Evolutionary conservation across 64 coral and sea anemone genomes (phyloP).

Genomic region (Anthopleura sola): DNA sequence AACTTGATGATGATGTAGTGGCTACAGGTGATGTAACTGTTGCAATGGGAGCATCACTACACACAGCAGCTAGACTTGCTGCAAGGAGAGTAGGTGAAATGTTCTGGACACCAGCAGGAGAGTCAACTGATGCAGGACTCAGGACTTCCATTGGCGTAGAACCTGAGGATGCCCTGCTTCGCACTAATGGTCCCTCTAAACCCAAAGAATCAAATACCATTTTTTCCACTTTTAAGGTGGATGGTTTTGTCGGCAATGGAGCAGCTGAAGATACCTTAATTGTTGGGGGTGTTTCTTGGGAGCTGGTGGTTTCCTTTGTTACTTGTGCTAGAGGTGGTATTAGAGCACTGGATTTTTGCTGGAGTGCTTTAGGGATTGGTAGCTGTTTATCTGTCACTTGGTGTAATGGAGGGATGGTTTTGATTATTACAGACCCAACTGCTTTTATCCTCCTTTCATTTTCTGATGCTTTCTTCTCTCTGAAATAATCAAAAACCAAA

Average conservation of each 20-base stretch:
- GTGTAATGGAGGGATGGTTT: background rate
- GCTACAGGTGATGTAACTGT: no score
- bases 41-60: constrained; percentile 33
- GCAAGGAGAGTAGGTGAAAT: constrained; percentile 50
- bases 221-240: background rate
- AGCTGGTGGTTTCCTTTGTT: background rate
- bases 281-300: background rate
- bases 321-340: constrained; percentile 7
- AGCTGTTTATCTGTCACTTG: background rate
- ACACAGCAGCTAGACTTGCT: constrained; percentile 59
- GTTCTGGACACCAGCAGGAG: background rate
- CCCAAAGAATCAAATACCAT: background rate
- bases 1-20: background rate
- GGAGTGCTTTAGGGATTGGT: constrained; percentile 42
- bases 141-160: background rate
- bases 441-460: background rate
- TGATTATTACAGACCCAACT: background rate
- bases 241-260: background rate
- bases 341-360: constrained; percentile 52
- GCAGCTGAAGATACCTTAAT: background rate
- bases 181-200: background rate
- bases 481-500: background rate
- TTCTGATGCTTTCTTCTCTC: constrained; percentile 4
- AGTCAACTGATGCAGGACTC: constrained; percentile 3
- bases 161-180: background rate